phyloP scores from a whole-genome alignment of 2,113 vertebrate species.

The Callipepla californica region DNA sequence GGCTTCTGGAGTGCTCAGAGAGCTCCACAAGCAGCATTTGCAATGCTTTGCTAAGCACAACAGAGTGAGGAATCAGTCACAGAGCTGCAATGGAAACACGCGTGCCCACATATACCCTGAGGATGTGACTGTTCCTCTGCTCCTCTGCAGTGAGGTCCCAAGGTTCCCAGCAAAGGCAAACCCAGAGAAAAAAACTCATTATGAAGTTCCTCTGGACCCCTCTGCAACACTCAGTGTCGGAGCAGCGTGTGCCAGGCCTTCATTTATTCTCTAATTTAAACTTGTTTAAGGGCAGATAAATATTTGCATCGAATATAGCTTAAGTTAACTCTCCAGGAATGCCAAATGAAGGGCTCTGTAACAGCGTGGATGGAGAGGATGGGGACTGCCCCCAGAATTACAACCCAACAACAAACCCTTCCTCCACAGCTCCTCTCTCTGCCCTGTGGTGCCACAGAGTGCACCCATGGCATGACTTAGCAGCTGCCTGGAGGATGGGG shows the following conservation, averaged over 20 bases:
- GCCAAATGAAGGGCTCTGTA: neutral
- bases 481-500: no score
- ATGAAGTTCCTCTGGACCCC: neutral
- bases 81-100: neutral
- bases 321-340: neutral
- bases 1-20: no score
- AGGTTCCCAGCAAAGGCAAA: neutral
- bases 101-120: accelerated
- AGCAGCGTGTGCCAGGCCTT: neutral
- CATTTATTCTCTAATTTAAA: neutral
- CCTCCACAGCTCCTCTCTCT: neutral
- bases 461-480: no score
- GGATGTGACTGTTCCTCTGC: accelerated
- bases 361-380: neutral
- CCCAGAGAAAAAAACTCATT: neutral
- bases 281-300: neutral
- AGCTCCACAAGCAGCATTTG: no score
- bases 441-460: neutral
- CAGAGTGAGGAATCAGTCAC: no score
- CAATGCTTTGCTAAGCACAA: no score
- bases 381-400: neutral
- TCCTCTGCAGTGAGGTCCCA: neutral
- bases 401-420: no score
- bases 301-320: neutral
- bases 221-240: neutral